Evolutionary conservation across 2,113 vertebrate genomes (phyloP).

Genomic region (Ovibos moschatus): DNA sequence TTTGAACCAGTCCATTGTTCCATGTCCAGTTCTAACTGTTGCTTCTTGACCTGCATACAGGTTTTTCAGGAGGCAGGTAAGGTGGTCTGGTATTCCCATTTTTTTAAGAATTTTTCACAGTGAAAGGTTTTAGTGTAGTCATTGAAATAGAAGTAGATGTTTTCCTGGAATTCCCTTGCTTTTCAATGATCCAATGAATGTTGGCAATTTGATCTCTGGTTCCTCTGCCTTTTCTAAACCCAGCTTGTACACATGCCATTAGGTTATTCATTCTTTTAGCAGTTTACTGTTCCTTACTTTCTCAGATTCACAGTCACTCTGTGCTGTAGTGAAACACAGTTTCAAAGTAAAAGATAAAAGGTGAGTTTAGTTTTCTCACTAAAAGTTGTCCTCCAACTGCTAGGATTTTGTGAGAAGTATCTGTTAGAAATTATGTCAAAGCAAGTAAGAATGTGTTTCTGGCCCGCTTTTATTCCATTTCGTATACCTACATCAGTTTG

Average conservation of each 20-base stretch:
- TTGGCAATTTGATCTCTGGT: neutral
- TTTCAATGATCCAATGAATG: neutral
- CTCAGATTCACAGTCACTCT: neutral
- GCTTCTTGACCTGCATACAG: neutral
- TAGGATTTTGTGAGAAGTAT: neutral
- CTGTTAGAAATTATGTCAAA: neutral
- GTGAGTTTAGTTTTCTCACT: neutral
- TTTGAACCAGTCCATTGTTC: neutral
- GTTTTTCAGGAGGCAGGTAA: neutral
- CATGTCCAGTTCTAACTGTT: neutral
- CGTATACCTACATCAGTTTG: neutral
- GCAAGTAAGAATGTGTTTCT: neutral
- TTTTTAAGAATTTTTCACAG: neutral
- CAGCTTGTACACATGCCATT: neutral
- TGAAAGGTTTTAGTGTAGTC: neutral
- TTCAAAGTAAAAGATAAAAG: neutral
- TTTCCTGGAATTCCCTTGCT: neutral
- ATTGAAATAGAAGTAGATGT: neutral
- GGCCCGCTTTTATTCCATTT: fast-evolving
- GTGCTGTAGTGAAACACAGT: neutral
- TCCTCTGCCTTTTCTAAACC: neutral
- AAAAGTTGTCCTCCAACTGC: neutral
- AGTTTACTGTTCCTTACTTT: neutral
- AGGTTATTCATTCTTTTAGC: neutral
- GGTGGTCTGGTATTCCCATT: neutral